These are phyloP conservation scores for Caranx melampygus DNA, from an alignment of 2,113 vertebrate genomes.

Conservation along the genomic window DNA sequence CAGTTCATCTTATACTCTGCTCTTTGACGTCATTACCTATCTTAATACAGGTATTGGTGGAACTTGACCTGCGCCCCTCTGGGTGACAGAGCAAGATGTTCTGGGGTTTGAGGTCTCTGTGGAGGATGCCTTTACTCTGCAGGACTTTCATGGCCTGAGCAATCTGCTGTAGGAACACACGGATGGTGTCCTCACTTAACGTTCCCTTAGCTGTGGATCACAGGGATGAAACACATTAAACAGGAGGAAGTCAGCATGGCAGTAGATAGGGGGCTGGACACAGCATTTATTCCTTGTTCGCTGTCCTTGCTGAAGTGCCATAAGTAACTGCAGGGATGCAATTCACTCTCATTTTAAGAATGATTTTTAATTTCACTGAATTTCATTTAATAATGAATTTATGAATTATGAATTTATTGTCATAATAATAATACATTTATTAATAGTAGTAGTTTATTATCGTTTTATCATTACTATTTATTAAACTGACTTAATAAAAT, in stretches of 20 bases:
- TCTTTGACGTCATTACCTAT: constrained; percentile 81
- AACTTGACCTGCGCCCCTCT: constrained; percentile 88
- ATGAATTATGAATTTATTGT: no score
- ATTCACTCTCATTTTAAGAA: not conserved
- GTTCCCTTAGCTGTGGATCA: constrained; percentile 89
- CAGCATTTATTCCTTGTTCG: not conserved
- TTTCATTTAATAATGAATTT: no score
- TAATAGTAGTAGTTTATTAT: no score
- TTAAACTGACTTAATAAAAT: no score
- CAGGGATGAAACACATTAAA: not conserved
- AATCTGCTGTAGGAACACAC: constrained; percentile 95
- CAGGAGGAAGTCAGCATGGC: not conserved
- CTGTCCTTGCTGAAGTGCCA: not conserved
- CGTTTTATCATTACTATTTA: no score
- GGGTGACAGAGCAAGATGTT: constrained; percentile 93
- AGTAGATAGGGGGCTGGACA: not conserved
- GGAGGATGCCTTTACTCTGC: constrained; percentile 94
- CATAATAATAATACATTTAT: no score
- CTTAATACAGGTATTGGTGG: constrained; percentile 92
- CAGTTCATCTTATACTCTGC: not conserved
- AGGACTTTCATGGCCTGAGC: constrained; percentile 93
- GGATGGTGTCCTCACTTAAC: constrained; percentile 96
- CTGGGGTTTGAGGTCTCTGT: constrained; percentile 96
- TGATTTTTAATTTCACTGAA: not conserved
- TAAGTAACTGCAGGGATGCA: not conserved